Evolutionary conservation across 2,113 vertebrate genomes (phyloP).

Genomic region (Elanus axillaris): DNA sequence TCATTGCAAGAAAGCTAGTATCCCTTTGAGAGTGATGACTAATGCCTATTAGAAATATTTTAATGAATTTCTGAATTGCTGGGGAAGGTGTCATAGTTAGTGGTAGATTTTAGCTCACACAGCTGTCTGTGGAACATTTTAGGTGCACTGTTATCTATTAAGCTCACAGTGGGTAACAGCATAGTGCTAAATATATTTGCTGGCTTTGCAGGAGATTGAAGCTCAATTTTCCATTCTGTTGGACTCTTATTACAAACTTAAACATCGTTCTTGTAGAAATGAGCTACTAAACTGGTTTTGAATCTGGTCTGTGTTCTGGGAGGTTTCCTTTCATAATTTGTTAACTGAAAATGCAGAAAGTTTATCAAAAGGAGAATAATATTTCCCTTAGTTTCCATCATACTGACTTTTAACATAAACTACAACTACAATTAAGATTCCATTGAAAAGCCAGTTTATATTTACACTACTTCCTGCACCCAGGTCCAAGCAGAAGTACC

Average conservation of each 20-base stretch:
- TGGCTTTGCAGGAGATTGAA: not conserved
- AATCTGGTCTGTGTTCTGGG: not conserved
- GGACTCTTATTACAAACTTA: not conserved
- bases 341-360: not conserved
- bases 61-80: constrained; percentile 42
- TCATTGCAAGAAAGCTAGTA: not conserved
- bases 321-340: not conserved
- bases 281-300: not conserved
- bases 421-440: not conserved
- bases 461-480: not conserved
- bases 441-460: not conserved
- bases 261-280: not conserved
- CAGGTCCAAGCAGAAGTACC: not conserved
- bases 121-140: not conserved
- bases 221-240: not conserved
- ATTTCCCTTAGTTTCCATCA: not conserved
- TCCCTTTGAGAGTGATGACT: constrained; percentile 10
- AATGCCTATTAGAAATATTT: constrained; percentile 21
- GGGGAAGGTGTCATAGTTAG: constrained; percentile 26
- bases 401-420: not conserved
- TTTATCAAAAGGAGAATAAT: not conserved
- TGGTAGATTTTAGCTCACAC: constrained; percentile 15
- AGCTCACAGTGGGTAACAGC: not conserved
- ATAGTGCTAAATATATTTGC: not conserved
- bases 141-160: not conserved